Conservation (phyloP, 2,888 invertebrate genomes). For the Patella pellucida region DNA sequence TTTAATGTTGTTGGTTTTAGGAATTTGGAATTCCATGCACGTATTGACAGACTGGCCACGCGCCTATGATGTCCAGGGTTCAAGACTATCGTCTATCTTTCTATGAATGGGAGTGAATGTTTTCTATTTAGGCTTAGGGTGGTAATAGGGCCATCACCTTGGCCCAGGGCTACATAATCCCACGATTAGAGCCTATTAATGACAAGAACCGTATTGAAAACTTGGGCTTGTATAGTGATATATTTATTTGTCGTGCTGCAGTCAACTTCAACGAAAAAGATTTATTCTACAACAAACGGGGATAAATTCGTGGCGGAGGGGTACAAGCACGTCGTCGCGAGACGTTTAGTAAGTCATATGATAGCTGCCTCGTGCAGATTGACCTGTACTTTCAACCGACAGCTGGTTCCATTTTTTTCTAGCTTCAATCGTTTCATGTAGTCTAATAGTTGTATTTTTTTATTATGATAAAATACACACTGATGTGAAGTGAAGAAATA, state of each 20-base stretch:
- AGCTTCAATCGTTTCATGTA: background rate
- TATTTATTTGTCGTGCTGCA: conserved; percentile 10
- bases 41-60: background rate
- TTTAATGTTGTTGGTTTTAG: too few species aligned
- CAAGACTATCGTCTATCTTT: conserved; percentile 3
- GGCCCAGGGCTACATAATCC: background rate
- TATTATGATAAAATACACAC: too few species aligned
- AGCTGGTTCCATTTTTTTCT: conserved; percentile 2
- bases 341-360: conserved; percentile 3
- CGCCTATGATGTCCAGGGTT: conserved; percentile 1
- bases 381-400: background rate
- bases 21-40: background rate
- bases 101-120: background rate
- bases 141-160: conserved; percentile 2
- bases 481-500: too few species aligned
- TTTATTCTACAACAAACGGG: conserved; percentile 10
- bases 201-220: background rate
- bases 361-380: conserved; percentile 1
- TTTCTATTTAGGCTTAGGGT: conserved; percentile 1
- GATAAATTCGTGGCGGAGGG: background rate
- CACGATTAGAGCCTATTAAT: conserved; percentile 8
- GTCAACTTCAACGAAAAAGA: conserved; percentile 9
- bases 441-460: too few species aligned
- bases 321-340: background rate
- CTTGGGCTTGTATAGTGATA: background rate